Evolutionary conservation across 2,888 invertebrate genomes (phyloP).

Genomic region (Ommatoiulus sabulosus): DNA sequence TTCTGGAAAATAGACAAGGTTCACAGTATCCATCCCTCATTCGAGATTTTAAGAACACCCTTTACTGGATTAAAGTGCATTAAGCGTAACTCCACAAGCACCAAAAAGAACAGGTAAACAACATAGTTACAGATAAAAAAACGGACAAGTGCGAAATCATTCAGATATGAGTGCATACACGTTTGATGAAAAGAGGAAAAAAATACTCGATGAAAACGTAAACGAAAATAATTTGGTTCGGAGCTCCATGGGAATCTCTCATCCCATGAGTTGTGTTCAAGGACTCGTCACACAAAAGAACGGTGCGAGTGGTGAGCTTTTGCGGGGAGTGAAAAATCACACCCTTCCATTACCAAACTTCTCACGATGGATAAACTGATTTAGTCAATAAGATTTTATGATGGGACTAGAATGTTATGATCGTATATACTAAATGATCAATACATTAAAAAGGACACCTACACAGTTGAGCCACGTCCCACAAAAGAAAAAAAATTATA

Average conservation of each 20-base stretch:
- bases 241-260: not conserved
- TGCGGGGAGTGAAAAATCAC: not conserved
- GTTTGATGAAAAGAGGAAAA: not conserved
- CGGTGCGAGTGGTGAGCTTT: not conserved
- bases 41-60: not conserved
- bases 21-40: not conserved
- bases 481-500: not conserved
- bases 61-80: not conserved
- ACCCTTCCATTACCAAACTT: not conserved
- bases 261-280: not conserved
- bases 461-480: constrained; percentile 45
- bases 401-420: constrained; percentile 47
- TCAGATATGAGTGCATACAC: not conserved
- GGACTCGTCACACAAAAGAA: not conserved
- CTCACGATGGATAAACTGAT: constrained; percentile 42
- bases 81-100: not conserved
- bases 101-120: constrained; percentile 4
- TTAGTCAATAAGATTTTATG: constrained; percentile 40
- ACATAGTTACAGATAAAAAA: constrained; percentile 9
- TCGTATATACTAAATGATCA: not conserved
- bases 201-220: constrained; percentile 27
- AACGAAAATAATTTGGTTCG: constrained; percentile 19
- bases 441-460: constrained; percentile 42
- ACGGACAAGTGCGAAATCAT: constrained; percentile 47
- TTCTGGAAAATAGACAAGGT: not conserved